Conservation (phyloP, 2,113 vertebrate genomes). For the Oxyruncus cristatus region DNA sequence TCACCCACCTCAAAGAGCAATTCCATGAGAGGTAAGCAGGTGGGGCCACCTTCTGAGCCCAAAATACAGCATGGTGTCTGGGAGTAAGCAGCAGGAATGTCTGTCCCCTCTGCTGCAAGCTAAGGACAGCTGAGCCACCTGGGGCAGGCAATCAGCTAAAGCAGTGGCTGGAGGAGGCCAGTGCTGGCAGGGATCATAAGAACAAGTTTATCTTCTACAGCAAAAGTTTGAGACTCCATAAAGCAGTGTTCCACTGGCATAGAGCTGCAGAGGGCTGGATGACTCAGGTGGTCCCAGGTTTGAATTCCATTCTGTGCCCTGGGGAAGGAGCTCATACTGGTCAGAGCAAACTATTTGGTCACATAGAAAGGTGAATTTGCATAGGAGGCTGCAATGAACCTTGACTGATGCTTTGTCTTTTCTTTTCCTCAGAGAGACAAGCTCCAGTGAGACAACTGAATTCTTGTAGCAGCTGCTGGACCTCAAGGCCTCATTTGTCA, state of each 20-base stretch:
- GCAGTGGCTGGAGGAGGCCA: not conserved
- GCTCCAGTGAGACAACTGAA: slow-evolving; percentile 74
- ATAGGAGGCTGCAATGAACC: not conserved
- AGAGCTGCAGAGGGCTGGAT: not conserved
- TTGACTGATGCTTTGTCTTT: slow-evolving; percentile 22
- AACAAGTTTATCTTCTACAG: not conserved
- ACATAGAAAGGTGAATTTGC: not conserved
- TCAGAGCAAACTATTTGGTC: not conserved
- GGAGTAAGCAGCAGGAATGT: not conserved
- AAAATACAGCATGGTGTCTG: not conserved
- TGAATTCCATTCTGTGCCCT: not conserved
- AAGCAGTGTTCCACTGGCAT: not conserved
- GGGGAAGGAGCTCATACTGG: not conserved
- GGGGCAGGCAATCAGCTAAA: not conserved
- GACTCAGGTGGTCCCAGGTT: not conserved
- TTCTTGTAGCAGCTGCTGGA: slow-evolving; percentile 74
- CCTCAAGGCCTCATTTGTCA: slow-evolving; percentile 63
- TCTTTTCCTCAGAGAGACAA: slow-evolving; percentile 69
- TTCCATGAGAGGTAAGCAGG: slow-evolving; percentile 75
- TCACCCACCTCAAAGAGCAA: slow-evolving; percentile 74
- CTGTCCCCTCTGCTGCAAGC: not conserved
- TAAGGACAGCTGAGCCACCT: not conserved
- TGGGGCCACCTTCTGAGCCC: not conserved
- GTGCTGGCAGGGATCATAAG: not conserved
- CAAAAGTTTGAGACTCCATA: not conserved